Conservation (phyloP, 2,797 vertebrate species). For the Pangasius mekongensis region DNA sequence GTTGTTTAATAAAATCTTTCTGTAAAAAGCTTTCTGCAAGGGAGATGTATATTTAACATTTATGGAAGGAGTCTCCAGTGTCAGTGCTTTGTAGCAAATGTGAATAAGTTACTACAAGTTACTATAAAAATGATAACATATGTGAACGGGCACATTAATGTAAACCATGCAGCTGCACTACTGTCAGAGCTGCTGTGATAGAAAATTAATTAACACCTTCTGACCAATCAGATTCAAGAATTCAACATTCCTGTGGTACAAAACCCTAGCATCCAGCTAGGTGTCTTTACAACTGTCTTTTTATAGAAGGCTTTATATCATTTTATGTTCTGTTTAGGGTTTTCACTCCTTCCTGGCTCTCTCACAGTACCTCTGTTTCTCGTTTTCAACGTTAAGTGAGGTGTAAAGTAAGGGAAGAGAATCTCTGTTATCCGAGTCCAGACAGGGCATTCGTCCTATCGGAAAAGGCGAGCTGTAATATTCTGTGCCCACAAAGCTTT, state of each 20-base stretch:
- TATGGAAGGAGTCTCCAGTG: background rate
- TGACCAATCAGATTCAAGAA: background rate
- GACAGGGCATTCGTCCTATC: constrained; percentile 10
- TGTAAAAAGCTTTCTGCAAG: background rate
- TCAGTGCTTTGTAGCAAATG: background rate
- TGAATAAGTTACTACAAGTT: background rate
- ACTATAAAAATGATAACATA: background rate
- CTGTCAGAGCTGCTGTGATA: background rate
- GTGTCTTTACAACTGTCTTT: background rate
- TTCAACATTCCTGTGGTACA: background rate
- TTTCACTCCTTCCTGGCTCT: constrained; percentile 6
- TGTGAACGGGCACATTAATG: background rate
- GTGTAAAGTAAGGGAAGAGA: constrained; percentile 37
- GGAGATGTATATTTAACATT: background rate
- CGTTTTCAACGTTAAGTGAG: constrained; percentile 28
- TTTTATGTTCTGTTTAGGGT: constrained; percentile 5
- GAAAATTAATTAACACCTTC: background rate
- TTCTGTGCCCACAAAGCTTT: constrained; percentile 48
- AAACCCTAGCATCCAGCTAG: background rate
- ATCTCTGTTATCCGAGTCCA: constrained; percentile 35
- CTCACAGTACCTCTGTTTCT: background rate
- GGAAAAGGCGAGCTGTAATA: constrained; percentile 49
- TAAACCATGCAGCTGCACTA: background rate
- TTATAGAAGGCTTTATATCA: background rate
- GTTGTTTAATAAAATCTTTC: background rate